Evolutionary conservation across 1,140 invertebrate species (phyloP).

Genomic region (Caenorhabditis tropicalis): DNA sequence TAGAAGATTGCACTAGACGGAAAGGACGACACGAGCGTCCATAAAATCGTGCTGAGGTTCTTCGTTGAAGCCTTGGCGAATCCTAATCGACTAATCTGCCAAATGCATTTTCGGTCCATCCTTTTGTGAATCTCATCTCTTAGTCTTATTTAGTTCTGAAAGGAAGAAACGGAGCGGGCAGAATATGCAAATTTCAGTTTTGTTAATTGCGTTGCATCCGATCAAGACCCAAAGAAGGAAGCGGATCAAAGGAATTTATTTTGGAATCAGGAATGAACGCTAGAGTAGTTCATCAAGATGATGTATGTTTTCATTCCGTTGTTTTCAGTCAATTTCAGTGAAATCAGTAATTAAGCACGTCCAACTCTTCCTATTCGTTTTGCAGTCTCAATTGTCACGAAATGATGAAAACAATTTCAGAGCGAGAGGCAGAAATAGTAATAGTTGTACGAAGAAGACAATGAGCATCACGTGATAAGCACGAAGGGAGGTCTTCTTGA

Average conservation of each 20-base stretch:
- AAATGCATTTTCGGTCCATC: not conserved
- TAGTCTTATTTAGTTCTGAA: too few species aligned
- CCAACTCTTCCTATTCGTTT: not conserved
- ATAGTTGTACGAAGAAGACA: not conserved
- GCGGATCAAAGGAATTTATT: not conserved
- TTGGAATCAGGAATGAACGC: not conserved
- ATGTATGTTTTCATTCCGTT: not conserved
- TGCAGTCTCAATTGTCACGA: not conserved
- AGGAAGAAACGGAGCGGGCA: not conserved
- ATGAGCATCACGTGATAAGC: slow-evolving; percentile 20
- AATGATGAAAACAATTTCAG: not conserved
- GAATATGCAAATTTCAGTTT: slow-evolving; percentile 8
- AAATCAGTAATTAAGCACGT: slow-evolving; percentile 18
- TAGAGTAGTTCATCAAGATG: not conserved
- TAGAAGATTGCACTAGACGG: not conserved
- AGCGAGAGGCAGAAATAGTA: not conserved
- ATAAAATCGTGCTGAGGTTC: not conserved
- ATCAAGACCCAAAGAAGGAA: not conserved
- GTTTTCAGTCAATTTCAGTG: not conserved
- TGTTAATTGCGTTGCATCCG: not conserved
- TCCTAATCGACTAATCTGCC: slow-evolving; percentile 33
- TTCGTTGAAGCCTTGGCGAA: not conserved
- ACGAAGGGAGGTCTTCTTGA: slow-evolving; percentile 1
- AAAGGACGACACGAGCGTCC: not conserved
- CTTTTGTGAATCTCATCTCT: not conserved